Evolutionary conservation across 2,888 invertebrate species (phyloP), one percentile per base, ranked within the genome.

Genomic region (Nomada flava): DNA sequence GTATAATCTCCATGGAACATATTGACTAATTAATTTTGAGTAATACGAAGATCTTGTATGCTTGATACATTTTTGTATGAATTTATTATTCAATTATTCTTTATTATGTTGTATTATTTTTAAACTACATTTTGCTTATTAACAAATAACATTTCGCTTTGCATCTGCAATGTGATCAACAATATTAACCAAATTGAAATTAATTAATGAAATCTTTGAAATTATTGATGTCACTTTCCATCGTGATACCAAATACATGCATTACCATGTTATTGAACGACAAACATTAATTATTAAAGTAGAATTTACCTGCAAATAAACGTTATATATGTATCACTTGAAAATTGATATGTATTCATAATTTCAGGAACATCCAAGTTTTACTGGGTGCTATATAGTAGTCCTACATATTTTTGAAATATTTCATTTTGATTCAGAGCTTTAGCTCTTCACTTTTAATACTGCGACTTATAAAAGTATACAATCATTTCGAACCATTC

Each of bases 261-360:
- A 59, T 13, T 23, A 11, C 5, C 52, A 57, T 50, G 59, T 42
- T 74, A 64, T 55, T 64, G 29, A 18, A 26, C 11, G 60, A 44
- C 53, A 44, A 55, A 55, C 20, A 55, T 44, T n/a, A 72, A 72
- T 64, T 59, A 69, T 72, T 55, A n/a, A 44, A 26, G 64, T 63
- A 55, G 55, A 55, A 64, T 55, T 64, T 29, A 13, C 53, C 62
- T 53, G 36, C 44, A 29, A 64, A 55, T 55, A 44, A 72, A 72
- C 26, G 72, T 55, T 72, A 55, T 15, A 15, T 20, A n/a, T 15
- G 42, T 52, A 18, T 42, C 36, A 29, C 11, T 72, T 44, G 15
- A 53, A n/a, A 23, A 15, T 5, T 13, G 15, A 69, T 59, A 60
- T 62, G 50, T 36, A 63, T 26, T 3, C 23, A 2, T 72, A 26